phyloP scores from a whole-genome alignment of 2,888 invertebrate genomes.

The Cephus pygmeus region DNA sequence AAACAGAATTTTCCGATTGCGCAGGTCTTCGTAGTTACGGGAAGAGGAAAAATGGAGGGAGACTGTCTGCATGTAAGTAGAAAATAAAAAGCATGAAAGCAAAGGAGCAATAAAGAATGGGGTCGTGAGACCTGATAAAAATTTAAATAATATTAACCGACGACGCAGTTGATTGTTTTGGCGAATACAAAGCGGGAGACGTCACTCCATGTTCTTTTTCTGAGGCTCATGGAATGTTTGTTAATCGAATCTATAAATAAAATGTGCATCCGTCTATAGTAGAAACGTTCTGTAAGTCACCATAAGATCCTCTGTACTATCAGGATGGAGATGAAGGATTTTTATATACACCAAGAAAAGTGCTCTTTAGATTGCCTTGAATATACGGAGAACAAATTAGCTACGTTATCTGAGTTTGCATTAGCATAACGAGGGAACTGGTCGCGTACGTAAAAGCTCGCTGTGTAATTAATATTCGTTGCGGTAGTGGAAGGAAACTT shows the following conservation, averaged over 20 bases:
- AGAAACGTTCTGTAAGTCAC: background rate
- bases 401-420: background rate
- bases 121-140: no score
- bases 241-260: background rate
- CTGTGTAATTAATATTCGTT: background rate
- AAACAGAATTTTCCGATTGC: background rate
- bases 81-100: background rate
- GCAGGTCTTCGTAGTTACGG: background rate
- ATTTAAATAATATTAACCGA: no score
- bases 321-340: background rate
- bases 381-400: background rate
- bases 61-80: background rate
- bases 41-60: background rate
- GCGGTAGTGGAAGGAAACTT: background rate
- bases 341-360: background rate
- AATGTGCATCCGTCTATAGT: background rate
- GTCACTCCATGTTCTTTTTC: background rate
- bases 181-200: background rate
- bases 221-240: background rate
- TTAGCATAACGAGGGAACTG: background rate
- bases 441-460: background rate
- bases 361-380: background rate
- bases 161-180: background rate
- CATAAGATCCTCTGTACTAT: background rate
- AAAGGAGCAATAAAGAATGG: background rate